phyloP scores from a whole-genome alignment of 2,797 vertebrate genomes.

The Coregonus suidteri region DNA sequence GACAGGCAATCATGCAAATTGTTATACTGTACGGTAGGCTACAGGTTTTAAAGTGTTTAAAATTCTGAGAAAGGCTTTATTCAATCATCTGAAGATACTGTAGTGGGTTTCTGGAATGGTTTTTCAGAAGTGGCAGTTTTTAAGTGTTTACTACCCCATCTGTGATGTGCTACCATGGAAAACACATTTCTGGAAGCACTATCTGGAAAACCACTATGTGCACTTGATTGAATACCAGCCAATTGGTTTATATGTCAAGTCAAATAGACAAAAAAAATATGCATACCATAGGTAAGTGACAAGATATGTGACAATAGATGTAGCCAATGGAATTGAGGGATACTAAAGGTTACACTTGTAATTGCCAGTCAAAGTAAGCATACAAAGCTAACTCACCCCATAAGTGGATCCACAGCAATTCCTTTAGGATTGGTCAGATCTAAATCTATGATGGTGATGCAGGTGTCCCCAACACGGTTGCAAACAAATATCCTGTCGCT shows the following conservation, averaged over 20 bases:
- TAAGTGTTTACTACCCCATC: background rate
- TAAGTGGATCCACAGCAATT: conserved; percentile 87
- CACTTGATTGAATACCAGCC: background rate
- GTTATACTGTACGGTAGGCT: background rate
- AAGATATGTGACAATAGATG: background rate
- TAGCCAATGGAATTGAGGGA: background rate
- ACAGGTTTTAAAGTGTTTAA: background rate
- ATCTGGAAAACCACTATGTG: background rate
- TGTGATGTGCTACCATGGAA: background rate
- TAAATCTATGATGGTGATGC: conserved; percentile 87
- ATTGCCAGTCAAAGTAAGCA: background rate
- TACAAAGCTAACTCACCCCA: conserved; percentile 82
- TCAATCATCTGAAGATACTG: background rate
- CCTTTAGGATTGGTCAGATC: conserved; percentile 91
- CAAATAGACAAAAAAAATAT: background rate
- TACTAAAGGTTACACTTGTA: background rate
- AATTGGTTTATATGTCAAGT: background rate
- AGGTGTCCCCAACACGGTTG: conserved; percentile 81
- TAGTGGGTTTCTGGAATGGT: background rate
- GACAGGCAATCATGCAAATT: background rate
- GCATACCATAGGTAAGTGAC: background rate
- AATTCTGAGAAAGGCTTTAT: background rate
- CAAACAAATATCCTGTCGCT: conserved; percentile 89
- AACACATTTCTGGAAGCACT: background rate
- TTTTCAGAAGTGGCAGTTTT: background rate